Evolutionary conservation across 2,888 invertebrate genomes (phyloP), one percentile per base, ranked within the genome.

Genomic region (Sepioteuthis lessoniana): DNA sequence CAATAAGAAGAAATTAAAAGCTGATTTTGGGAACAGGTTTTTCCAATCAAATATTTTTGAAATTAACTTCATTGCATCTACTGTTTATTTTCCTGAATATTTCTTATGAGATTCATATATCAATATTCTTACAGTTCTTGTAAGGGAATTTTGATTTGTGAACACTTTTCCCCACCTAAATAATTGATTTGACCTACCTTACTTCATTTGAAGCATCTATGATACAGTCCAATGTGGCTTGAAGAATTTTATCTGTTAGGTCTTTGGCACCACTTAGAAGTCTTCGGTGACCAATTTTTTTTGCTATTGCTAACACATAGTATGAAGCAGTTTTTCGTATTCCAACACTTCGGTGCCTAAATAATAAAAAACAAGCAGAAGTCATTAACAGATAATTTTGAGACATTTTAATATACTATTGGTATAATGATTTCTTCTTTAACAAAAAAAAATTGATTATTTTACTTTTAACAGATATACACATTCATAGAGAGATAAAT

Each of bases 121-220:
- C 19, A 35, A 90, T 90, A 46, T 28, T 42, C 3, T 42, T 28
- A 21, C 16, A 21, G 28, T 46, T 16, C 31, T 46, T 3, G n/a
- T 47, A 10, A 38, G n/a, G 28, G n/a, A 93, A 55, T 25, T 55
- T 5, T 16, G 1, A 13, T 47, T 16, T 16, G 47, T 47, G 16
- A 47, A 19, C 47, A 47, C 10, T 47, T 47, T 19, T 19, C 47
- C 19, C 19, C 1, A 13, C 19, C 47, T 16, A 25, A 55, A 55
- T 55, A 21, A 19, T 2, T 55, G 55, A 55, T n/a, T 28, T 94
- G 76, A 94, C 95, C 96, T 97, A 98, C 98, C 99, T 98, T 0
- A 99, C 98, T 95, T 99, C 99, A 47, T 98, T 98, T 97, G 98
- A 98, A 38, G 98, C 98, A 97, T 99, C 99, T 47, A 98, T 98